Percentiles rank a stretch among this genome's conserved stretches.
These are phyloP conservation scores for Drosophila ananassae DNA, from an alignment of 1,140 invertebrate genomes.

Conservation along the genomic window DNA sequence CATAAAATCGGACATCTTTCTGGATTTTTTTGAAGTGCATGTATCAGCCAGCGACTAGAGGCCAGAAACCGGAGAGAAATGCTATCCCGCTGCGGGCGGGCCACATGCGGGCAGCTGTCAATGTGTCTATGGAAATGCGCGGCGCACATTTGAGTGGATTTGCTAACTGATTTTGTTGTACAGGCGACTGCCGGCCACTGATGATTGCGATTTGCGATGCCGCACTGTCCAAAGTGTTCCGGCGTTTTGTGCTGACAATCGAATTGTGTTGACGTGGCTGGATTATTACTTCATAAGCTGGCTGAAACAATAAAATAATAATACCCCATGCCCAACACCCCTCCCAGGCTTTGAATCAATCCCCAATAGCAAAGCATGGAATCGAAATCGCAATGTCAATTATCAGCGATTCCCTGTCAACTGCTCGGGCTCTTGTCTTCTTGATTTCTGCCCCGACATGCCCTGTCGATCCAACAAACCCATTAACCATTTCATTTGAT, in stretches of 20 bases:
- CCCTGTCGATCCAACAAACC: constrained; percentile 58
- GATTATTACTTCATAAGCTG: constrained; percentile 82
- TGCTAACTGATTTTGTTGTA: constrained; percentile 80
- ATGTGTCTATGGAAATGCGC: constrained; percentile 80
- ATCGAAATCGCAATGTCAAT: constrained; percentile 66
- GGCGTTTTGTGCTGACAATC: constrained; percentile 71
- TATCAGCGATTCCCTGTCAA: constrained; percentile 75
- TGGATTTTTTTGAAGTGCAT: neutral
- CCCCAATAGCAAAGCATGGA: constrained; percentile 21
- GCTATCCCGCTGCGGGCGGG: constrained; percentile 33
- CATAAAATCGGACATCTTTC: neutral
- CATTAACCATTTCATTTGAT: constrained; percentile 76
- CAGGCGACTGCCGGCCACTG: constrained; percentile 47
- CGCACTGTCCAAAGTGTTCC: constrained; percentile 35
- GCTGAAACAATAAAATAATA: constrained; percentile 66
- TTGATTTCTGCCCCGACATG: constrained; percentile 3
- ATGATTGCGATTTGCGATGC: constrained; percentile 58
- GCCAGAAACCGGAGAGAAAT: constrained; percentile 7
- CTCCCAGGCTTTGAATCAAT: constrained; percentile 6
- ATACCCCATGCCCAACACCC: constrained; percentile 18
- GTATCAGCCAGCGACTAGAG: constrained; percentile 23
- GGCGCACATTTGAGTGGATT: constrained; percentile 79
- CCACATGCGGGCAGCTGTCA: constrained; percentile 75
- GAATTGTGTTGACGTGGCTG: constrained; percentile 81
- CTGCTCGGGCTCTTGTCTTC: constrained; percentile 15